Conservation (phyloP, 2,797 vertebrate genomes). For the Artibeus jamaicensis region DNA sequence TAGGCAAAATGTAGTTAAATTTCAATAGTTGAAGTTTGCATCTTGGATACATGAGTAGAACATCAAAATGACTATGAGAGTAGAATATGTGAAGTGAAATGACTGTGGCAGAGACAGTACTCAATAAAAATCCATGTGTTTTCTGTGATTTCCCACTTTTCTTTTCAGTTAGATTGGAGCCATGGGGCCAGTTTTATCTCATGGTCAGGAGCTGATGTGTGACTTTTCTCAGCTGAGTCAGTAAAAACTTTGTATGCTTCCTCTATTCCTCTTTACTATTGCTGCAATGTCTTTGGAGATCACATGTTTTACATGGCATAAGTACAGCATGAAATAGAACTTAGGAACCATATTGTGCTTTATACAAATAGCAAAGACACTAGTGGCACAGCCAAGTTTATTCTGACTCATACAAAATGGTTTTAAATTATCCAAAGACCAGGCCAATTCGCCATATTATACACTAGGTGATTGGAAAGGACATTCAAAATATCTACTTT, state of each 20-base stretch:
- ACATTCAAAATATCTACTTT: slow-evolving; percentile 37
- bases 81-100: background rate
- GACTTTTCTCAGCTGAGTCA: background rate
- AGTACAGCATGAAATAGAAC: background rate
- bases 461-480: background rate
- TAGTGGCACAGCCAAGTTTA: background rate
- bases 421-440: slow-evolving; percentile 13
- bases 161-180: background rate
- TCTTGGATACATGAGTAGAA: background rate
- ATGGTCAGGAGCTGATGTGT: background rate
- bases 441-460: background rate
- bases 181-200: background rate
- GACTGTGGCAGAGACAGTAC: background rate
- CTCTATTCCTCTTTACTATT: background rate
- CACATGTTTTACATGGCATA: background rate
- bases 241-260: background rate
- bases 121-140: background rate
- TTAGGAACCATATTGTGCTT: background rate
- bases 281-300: background rate
- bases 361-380: background rate
- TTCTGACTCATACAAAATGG: background rate
- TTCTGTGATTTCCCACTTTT: background rate
- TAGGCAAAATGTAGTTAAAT: slow-evolving; percentile 22
- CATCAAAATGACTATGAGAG: background rate
- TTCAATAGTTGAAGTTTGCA: background rate